A percentile compares a stretch with the other conserved stretches of the same genome.
Evolutionary conservation across 2,888 invertebrate genomes (phyloP).

Genomic region (Epiblema foenella): DNA sequence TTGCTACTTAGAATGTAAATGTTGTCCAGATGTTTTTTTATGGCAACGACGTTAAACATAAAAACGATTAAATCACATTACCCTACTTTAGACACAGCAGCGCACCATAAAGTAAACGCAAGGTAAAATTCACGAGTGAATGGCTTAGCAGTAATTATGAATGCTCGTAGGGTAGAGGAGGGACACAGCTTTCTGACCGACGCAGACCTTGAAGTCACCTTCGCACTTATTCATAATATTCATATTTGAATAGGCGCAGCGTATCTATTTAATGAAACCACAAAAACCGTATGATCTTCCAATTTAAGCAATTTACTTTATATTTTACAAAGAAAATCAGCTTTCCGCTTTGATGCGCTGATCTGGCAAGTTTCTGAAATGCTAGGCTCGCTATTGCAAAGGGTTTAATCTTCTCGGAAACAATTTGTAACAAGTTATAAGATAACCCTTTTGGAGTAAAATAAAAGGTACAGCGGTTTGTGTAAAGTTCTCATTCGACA

Average conservation of each 20-base stretch:
- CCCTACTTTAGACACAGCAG: conserved; percentile 37
- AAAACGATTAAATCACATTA: conserved; percentile 40
- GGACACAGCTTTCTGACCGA: conserved; percentile 61
- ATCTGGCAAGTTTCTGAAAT: conserved; percentile 31
- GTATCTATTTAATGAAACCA: conserved; percentile 27
- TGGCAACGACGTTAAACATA: conserved; percentile 30
- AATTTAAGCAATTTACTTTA: conserved; percentile 18
- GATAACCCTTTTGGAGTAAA: conserved; percentile 36
- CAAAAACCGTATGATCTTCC: conserved; percentile 22
- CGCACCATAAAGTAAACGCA: conserved; percentile 60
- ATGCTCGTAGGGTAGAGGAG: conserved; percentile 53
- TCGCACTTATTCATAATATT: conserved; percentile 61
- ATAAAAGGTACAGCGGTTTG: conserved; percentile 41
- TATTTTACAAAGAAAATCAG: conserved; percentile 32
- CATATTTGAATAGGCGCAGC: conserved; percentile 49
- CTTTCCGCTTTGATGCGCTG: conserved; percentile 35
- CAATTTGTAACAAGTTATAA: conserved; percentile 42
- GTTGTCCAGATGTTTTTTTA: conserved; percentile 8
- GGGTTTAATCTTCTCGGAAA: conserved; percentile 41
- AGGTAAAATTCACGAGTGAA: conserved; percentile 80
- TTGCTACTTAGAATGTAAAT: conserved; percentile 1
- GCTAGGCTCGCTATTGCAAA: conserved; percentile 14
- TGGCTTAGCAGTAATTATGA: conserved; percentile 66
- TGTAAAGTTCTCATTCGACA: conserved; percentile 37
- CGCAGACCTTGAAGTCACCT: conserved; percentile 66